phyloP scores from a whole-genome alignment of 30 jellyfish, hydroid and myxozoan species.

The Sanderia malayensis region DNA sequence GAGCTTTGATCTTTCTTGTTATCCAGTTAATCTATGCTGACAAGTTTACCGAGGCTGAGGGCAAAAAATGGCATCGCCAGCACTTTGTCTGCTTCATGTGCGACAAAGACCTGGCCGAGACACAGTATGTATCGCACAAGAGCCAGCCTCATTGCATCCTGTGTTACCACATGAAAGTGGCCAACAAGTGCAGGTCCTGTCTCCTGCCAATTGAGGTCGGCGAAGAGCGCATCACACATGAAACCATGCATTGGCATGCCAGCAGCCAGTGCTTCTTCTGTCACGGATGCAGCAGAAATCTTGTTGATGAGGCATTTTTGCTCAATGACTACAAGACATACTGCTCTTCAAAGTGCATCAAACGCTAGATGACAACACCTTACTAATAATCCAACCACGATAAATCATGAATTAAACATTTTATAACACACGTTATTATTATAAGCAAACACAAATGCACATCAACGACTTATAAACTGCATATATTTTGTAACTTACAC shows the following conservation, averaged over 20 bases:
- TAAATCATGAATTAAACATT: no score
- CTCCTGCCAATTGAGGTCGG: conserved; percentile 70
- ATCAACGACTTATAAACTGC: no score
- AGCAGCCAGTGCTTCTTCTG: conserved; percentile 73
- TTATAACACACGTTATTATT: no score
- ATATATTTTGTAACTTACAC: no score
- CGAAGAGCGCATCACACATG: conserved; percentile 50
- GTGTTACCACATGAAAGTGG: conserved; percentile 67
- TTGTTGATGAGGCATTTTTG: conserved; percentile 59
- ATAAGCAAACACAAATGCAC: no score
- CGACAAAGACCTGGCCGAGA: conserved; percentile 62
- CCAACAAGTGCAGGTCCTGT: conserved; percentile 67
- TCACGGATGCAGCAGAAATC: conserved; percentile 58
- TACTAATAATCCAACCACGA: no score
- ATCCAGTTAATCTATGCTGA: conserved; percentile 70
- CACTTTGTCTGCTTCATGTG: conserved; percentile 86
- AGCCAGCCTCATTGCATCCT: conserved; percentile 72
- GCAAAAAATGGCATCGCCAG: conserved; percentile 71
- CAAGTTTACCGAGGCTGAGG: conserved; percentile 81
- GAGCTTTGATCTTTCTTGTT: neutral
- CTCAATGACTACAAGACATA: conserved; percentile 28
- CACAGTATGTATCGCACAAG: conserved; percentile 53
- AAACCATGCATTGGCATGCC: conserved; percentile 69
- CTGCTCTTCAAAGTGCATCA: conserved; percentile 51
- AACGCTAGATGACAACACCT: no score